These are phyloP conservation scores for Pterocles gutturalis DNA, from an alignment of 2,113 vertebrate species.

Conservation along the genomic window DNA sequence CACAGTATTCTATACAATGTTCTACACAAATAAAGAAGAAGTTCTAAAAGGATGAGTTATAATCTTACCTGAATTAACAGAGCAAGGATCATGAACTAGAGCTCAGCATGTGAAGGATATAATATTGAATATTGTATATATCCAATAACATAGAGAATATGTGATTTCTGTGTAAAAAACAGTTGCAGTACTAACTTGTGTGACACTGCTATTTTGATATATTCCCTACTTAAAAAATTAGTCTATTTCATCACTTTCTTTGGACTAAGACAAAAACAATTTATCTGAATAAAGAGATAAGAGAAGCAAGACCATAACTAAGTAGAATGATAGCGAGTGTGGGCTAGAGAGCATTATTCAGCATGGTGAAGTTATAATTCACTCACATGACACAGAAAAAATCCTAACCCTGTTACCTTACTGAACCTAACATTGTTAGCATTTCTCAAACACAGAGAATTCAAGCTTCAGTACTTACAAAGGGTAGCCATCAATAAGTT, in stretches of 20 bases:
- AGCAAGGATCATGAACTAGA: not conserved
- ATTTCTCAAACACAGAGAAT: not conserved
- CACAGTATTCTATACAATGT: not conserved
- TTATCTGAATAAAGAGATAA: not conserved
- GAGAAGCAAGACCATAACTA: not conserved
- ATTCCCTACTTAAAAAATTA: not conserved
- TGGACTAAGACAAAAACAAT: not conserved
- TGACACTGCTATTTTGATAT: not conserved
- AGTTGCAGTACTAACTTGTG: not conserved
- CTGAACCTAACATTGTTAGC: not conserved
- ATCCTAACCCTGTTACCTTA: not conserved
- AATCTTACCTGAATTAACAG: not conserved
- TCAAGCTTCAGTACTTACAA: constrained; percentile 83
- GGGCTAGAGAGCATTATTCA: not conserved
- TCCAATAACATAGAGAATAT: rapidly evolving
- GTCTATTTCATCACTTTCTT: not conserved
- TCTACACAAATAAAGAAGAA: not conserved
- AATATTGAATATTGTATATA: not conserved
- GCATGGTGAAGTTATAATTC: not conserved
- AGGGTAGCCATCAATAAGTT: constrained; percentile 93
- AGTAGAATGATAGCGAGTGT: not conserved
- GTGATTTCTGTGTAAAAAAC: not conserved
- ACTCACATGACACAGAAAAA: not conserved
- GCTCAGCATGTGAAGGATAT: not conserved
- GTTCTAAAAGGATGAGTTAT: not conserved